A percentile compares a stretch with the other conserved stretches of the same genome.
Evolutionary conservation across 2,113 vertebrate species (phyloP).

Genomic region (Equus przewalskii): DNA sequence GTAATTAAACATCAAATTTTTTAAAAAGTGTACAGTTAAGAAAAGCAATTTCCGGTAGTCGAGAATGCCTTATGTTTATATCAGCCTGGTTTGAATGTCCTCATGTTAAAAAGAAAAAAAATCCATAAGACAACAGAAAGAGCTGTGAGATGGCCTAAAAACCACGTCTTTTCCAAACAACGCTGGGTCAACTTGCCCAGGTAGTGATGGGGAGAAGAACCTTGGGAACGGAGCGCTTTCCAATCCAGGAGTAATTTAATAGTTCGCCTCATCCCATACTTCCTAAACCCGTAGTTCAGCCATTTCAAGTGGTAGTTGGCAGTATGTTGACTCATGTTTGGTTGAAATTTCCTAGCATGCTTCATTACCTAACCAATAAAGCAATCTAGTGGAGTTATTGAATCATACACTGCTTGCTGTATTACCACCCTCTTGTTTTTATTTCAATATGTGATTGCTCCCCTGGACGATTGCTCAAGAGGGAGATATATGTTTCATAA

Average conservation of each 20-base stretch:
- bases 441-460: constrained; percentile 69
- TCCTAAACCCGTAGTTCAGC: background rate
- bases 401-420: constrained; percentile 75
- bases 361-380: constrained; percentile 84
- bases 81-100: background rate
- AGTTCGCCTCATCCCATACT: background rate
- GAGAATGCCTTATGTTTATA: background rate
- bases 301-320: constrained; percentile 19
- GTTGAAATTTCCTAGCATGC: constrained; percentile 73
- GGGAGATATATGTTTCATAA: constrained; percentile 64
- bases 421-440: constrained; percentile 76
- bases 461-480: constrained; percentile 69
- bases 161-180: background rate
- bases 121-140: background rate
- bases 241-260: background rate
- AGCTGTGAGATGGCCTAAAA: background rate
- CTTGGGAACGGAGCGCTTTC: background rate
- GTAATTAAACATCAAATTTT: constrained; percentile 72
- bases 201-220: background rate
- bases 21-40: background rate
- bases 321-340: constrained; percentile 69
- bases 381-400: constrained; percentile 72
- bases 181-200: background rate
- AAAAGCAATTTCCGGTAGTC: background rate
- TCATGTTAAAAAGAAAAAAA: background rate